phyloP scores from a whole-genome alignment of 2,113 vertebrate species.

The rabbit (Oryctolagus cuniculus) region mOryCun1.1 NC_091432.1:218590501-218591000 shows the following conservation, averaged over 20 bases:
- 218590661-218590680: neutral
- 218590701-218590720: neutral
- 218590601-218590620: neutral
- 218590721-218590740: neutral
- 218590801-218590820: neutral
- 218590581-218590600: neutral
- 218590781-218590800: neutral
- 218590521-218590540: neutral
- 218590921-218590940: neutral
- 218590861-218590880: neutral
- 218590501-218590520: neutral
- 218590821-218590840: neutral
- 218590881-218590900: neutral
- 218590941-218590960: neutral
- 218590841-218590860: neutral
- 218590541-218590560: neutral
- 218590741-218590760: neutral
- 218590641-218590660: neutral
- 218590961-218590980: neutral
- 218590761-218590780: neutral
- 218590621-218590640: neutral
- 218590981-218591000: neutral
- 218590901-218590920: accelerated
- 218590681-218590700: neutral
- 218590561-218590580: neutral